Evolutionary conservation across 2,888 invertebrate species (phyloP), one percentile per base, ranked within the genome.

Genomic region (Hemaris fuciformis): DNA sequence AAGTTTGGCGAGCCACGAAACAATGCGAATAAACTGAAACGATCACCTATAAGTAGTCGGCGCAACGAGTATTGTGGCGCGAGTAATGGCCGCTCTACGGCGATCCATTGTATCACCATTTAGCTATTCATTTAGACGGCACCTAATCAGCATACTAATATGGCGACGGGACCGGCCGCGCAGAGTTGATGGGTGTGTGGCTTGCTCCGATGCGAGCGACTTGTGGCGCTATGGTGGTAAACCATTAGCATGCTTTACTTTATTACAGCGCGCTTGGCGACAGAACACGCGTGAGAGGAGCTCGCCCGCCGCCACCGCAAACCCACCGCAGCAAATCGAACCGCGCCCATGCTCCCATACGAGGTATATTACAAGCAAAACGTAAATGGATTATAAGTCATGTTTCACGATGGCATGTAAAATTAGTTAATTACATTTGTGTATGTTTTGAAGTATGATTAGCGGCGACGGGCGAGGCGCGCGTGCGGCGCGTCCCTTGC

Each of bases 71-170:
- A 25, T 10, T 27, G 23, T 18, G 25, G 15, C 15, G 25, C 18
- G 41, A 22, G n/a, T 15, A 22, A 46, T 34, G 2, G 23, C 20
- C 42, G 20, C 23, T n/a, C n/a, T n/a, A n/a, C n/a, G 38, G 15
- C 22, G 56, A 20, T 43, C 43, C 18, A 27, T 27, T 31, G 42
- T 38, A 41, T 1, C 8, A 15, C 27, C 56, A 45, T 56, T 61
- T 15, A 20, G 34, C 31, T 22, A 61, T 27, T 22, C 43, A 27
- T 43, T 43, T 43, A 23, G 27, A 42, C 31, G 27, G n/a, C 56
- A 31, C 43, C 22, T 57, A 61, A 61, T 61, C 56, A 22, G 42
- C 56, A 61, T 61, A 43, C 20, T 46, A 46, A 59, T 31, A n/a
- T 31, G 4, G 43, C 13, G 42, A 18, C 7, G 22, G 23, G 22